phyloP scores from a whole-genome alignment of 1,140 invertebrate genomes.

The Spodoptera frugiperda region DNA sequence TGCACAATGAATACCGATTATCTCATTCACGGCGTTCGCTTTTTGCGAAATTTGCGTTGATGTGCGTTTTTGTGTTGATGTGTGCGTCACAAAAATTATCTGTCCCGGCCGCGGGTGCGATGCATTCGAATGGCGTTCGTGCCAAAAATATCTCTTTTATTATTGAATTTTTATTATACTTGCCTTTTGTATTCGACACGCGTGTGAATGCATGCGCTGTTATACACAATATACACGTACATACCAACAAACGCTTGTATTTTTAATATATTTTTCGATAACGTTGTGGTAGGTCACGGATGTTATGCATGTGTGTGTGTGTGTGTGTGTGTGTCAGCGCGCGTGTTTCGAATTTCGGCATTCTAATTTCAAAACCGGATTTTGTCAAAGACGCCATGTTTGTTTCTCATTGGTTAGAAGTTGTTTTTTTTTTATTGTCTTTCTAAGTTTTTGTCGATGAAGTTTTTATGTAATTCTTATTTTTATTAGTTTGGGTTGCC shows the following conservation, averaged over 20 bases:
- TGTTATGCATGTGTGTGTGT: constrained; percentile 59
- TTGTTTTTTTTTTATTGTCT: constrained; percentile 45
- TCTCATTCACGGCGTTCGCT: constrained; percentile 69
- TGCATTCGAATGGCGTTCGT: constrained; percentile 70
- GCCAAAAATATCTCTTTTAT: constrained; percentile 65
- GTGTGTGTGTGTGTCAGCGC: constrained; percentile 56
- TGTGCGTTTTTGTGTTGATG: constrained; percentile 55
- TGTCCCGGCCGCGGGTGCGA: constrained; percentile 57
- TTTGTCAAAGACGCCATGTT: constrained; percentile 46
- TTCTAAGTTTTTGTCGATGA: constrained; percentile 2
- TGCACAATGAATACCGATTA: constrained; percentile 81
- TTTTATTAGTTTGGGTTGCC: constrained; percentile 4
- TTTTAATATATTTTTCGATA: constrained; percentile 56
- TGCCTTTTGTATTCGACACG: constrained; percentile 39
- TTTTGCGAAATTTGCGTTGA: constrained; percentile 72
- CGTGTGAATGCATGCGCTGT: constrained; percentile 56
- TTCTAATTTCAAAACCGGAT: constrained; percentile 73
- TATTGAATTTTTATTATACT: constrained; percentile 53
- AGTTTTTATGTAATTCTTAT: constrained; percentile 26
- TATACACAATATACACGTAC: constrained; percentile 49
- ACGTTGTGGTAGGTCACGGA: constrained; percentile 72
- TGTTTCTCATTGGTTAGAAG: constrained; percentile 56
- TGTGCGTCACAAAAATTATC: constrained; percentile 79
- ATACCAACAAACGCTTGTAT: constrained; percentile 51
- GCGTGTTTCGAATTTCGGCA: constrained; percentile 69